phyloP scores from a whole-genome alignment of 2,113 vertebrate species.

The Podiceps cristatus region DNA sequence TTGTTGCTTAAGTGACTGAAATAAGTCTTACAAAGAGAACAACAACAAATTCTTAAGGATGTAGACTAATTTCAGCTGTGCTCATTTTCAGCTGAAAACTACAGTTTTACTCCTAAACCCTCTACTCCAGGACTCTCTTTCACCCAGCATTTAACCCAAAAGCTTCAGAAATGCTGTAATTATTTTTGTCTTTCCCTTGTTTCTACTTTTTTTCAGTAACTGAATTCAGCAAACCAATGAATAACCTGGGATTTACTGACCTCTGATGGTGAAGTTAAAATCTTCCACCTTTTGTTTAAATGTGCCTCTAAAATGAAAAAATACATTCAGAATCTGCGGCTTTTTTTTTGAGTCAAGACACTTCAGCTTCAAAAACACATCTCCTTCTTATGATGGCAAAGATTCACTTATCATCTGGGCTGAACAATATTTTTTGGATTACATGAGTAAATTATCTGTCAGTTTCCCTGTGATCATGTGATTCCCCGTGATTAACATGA shows the following conservation, averaged over 20 bases:
- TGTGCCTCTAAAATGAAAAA: background rate
- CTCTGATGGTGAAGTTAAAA: slow-evolving; percentile 65
- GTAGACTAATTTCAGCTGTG: background rate
- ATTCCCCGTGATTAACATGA: background rate
- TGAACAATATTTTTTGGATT: background rate
- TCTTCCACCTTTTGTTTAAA: background rate
- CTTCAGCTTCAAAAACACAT: background rate
- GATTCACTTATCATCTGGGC: background rate
- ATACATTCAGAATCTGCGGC: background rate
- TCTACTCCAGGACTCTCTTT: background rate
- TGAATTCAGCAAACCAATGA: background rate
- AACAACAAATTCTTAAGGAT: background rate
- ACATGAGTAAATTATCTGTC: background rate
- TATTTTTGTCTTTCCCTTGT: background rate
- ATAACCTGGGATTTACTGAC: slow-evolving; percentile 66
- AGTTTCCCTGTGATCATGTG: background rate
- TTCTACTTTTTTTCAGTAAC: background rate
- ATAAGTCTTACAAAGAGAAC: background rate
- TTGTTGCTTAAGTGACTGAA: background rate
- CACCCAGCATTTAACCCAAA: background rate
- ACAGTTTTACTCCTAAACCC: background rate
- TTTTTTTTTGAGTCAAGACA: background rate
- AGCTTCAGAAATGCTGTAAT: background rate
- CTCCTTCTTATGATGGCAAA: background rate
- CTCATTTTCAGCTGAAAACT: background rate